phyloP scores from a whole-genome alignment of 2,113 vertebrate genomes.

The Nestor notabilis region DNA sequence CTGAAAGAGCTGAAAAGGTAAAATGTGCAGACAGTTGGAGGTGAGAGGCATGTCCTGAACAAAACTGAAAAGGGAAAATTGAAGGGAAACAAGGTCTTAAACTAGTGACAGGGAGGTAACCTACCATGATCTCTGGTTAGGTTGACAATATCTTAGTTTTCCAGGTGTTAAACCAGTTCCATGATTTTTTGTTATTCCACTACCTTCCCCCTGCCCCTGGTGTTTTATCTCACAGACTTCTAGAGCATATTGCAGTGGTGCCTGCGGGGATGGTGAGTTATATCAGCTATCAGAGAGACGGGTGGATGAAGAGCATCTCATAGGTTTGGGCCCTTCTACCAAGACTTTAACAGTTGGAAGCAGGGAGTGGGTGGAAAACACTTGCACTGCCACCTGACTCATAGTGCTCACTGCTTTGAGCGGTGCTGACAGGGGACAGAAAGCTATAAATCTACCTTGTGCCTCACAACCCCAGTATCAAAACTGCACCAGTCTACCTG shows the following conservation, averaged over 20 bases:
- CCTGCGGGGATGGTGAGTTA: background rate
- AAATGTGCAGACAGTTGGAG: background rate
- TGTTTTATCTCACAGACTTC: background rate
- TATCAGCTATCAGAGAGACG: background rate
- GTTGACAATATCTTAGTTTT: background rate
- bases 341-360: background rate
- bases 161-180: background rate
- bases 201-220: rapidly evolving
- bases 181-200: background rate
- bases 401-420: background rate
- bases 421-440: background rate
- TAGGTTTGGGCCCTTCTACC: background rate
- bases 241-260: background rate
- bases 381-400: background rate
- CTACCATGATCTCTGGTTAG: background rate
- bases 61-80: background rate
- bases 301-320: background rate
- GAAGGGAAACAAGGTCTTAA: background rate
- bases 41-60: background rate
- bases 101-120: background rate
- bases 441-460: background rate
- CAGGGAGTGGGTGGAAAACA: background rate
- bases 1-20: background rate
- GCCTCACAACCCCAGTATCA: background rate
- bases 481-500: background rate